These are phyloP conservation scores for Hypomesus transpacificus DNA, from an alignment of 2,113 vertebrate genomes.

Conservation along the genomic window DNA sequence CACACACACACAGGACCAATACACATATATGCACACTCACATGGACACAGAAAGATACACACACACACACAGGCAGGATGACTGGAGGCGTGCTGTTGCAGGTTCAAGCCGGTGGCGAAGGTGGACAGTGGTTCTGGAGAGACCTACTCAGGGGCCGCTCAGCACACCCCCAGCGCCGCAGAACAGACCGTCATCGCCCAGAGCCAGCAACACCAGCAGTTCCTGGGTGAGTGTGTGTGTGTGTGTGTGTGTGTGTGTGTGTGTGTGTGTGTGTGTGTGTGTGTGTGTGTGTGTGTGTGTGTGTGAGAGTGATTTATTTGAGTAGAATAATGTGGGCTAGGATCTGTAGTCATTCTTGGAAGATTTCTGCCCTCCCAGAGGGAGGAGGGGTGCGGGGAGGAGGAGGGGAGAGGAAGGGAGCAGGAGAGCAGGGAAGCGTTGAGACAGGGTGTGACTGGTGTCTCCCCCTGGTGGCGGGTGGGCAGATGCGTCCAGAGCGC, in stretches of 20 bases:
- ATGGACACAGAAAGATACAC: neutral
- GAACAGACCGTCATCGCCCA: conserved; percentile 91
- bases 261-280: neutral
- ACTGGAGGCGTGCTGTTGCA: conserved; percentile 40
- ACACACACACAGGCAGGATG: neutral
- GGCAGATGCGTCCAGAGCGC: conserved; percentile 85
- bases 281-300: neutral
- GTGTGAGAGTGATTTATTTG: neutral
- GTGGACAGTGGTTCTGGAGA: conserved; percentile 81
- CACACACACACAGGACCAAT: neutral
- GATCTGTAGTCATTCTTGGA: no score
- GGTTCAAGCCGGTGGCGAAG: conserved; percentile 90
- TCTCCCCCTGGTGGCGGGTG: neutral
- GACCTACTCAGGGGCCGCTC: conserved; percentile 70
- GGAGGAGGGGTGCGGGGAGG: no score
- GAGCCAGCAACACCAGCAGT: conserved; percentile 97
- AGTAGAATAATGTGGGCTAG: neutral
- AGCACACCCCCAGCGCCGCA: conserved; percentile 70
- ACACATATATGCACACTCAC: conserved; percentile 3
- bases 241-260: neutral
- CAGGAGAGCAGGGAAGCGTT: neutral
- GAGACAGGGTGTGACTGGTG: neutral
- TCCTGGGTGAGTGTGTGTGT: conserved; percentile 77
- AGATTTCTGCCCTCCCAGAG: no score
- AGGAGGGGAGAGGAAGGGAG: no score